Evolutionary conservation across 2,888 invertebrate genomes (phyloP).

Genomic region (Tipula vernalis): DNA sequence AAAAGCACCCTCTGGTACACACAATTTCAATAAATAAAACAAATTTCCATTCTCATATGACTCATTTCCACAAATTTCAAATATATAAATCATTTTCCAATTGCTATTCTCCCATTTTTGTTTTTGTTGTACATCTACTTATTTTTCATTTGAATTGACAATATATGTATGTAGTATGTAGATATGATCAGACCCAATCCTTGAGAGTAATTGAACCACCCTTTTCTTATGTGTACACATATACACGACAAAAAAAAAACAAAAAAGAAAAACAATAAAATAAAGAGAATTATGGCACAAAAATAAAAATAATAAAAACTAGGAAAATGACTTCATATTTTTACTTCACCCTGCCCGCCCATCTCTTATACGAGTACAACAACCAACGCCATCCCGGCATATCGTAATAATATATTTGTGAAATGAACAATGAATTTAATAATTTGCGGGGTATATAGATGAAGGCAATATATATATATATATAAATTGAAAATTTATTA

Average conservation of each 20-base stretch:
- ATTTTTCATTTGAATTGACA: neutral
- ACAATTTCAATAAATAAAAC: neutral
- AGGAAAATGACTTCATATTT: neutral
- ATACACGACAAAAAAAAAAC: no score
- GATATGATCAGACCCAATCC: neutral
- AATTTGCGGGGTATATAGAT: neutral
- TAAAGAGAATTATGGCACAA: neutral
- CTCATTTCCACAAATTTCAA: neutral
- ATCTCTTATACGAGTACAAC: neutral
- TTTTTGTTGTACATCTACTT: neutral
- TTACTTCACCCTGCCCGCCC: neutral
- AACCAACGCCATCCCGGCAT: neutral
- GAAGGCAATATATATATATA: neutral
- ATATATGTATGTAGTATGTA: neutral
- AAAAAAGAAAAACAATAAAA: neutral
- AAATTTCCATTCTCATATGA: neutral
- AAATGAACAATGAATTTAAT: neutral
- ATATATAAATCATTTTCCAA: constrained; percentile 4
- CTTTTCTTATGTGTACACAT: neutral
- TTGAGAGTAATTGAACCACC: neutral
- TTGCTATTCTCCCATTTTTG: neutral
- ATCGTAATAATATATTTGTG: neutral
- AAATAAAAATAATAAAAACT: neutral
- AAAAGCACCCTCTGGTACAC: neutral
- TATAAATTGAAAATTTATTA: neutral